These are phyloP conservation scores for Sarcoramphus papa DNA, from an alignment of 2,797 vertebrate genomes.

Conservation along the genomic window DNA sequence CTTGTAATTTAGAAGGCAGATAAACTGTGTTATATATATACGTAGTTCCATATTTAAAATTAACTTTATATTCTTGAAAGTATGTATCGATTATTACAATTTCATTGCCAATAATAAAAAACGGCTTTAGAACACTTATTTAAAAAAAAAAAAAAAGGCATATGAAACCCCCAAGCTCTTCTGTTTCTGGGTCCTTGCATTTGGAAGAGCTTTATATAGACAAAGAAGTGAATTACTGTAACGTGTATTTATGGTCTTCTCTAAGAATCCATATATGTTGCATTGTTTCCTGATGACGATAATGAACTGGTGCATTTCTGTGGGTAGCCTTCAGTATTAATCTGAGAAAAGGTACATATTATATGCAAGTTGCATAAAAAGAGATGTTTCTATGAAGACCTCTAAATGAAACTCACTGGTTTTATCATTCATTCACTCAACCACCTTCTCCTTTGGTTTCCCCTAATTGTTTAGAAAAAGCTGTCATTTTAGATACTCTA, in stretches of 20 bases:
- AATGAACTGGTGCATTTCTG: neutral
- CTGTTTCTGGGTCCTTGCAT: neutral
- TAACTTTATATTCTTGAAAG: neutral
- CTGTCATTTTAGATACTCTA: neutral
- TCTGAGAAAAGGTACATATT: neutral
- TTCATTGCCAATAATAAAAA: neutral
- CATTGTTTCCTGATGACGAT: neutral
- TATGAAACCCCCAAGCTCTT: neutral
- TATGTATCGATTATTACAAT: neutral
- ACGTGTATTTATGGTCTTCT: neutral
- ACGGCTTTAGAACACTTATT: neutral
- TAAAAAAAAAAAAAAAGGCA: neutral
- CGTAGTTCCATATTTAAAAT: neutral
- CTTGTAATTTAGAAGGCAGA: conserved; percentile 17
- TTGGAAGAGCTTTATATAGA: neutral
- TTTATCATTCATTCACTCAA: neutral
- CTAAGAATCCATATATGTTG: neutral
- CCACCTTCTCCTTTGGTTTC: neutral
- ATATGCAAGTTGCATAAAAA: neutral
- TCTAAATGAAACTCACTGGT: neutral
- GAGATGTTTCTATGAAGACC: neutral
- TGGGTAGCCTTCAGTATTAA: neutral
- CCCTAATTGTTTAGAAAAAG: neutral
- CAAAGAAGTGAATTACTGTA: neutral
- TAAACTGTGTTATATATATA: neutral